These are phyloP conservation scores for Sorex araneus DNA, from an alignment of 2,113 vertebrate genomes.

Conservation along the genomic window DNA sequence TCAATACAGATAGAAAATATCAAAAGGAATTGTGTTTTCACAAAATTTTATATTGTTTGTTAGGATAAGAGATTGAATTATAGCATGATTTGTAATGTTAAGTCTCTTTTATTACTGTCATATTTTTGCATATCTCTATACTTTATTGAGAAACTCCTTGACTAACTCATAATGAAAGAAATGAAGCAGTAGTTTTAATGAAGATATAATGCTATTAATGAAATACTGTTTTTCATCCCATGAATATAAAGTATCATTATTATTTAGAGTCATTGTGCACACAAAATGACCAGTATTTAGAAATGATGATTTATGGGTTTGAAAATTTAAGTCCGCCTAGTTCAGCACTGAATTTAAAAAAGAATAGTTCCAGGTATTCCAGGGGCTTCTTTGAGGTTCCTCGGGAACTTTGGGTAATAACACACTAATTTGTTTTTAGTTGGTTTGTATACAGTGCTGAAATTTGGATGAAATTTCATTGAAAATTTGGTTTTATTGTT, in stretches of 20 bases:
- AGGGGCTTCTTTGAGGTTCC: background rate
- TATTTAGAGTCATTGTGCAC: background rate
- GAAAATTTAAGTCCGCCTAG: background rate
- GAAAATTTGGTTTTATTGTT: constrained; percentile 60
- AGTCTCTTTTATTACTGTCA: background rate
- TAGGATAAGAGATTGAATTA: background rate
- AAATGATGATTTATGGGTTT: background rate
- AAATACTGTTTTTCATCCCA: background rate
- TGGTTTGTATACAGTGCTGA: background rate
- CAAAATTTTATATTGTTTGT: background rate
- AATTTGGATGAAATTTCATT: constrained; percentile 41
- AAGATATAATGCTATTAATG: background rate
- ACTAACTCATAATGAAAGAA: background rate
- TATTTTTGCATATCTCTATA: background rate
- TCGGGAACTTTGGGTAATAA: background rate
- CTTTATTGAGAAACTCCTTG: background rate
- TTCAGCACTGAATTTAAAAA: background rate
- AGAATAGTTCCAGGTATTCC: background rate
- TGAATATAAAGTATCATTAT: background rate
- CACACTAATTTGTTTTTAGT: background rate
- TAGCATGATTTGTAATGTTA: background rate
- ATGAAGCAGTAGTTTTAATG: background rate
- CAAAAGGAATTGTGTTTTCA: background rate
- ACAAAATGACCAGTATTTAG: background rate
- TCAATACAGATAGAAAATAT: constrained; percentile 38